Conservation (phyloP, 2,113 vertebrate species). For the Apteryx owenii region DNA sequence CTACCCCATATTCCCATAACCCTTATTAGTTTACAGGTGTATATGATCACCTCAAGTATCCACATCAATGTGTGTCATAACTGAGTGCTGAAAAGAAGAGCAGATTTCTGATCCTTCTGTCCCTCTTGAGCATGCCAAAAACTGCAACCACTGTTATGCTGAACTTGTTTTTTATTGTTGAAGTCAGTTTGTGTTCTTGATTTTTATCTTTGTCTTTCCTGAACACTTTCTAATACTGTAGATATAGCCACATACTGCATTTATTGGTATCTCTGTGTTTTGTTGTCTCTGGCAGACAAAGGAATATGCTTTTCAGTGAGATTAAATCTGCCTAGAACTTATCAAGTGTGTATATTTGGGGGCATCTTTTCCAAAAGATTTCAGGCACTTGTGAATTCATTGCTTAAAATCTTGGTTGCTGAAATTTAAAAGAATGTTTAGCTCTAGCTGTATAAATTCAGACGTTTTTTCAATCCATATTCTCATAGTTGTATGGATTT, state of each 20-base stretch:
- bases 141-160: not conserved
- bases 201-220: not conserved
- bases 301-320: not conserved
- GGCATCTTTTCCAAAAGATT: fast-evolving
- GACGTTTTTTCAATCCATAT: not conserved
- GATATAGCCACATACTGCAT: not conserved
- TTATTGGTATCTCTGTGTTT: not conserved
- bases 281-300: not conserved
- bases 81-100: not conserved
- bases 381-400: not conserved
- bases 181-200: not conserved
- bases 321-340: not conserved
- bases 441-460: not conserved
- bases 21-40: not conserved
- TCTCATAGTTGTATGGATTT: not conserved
- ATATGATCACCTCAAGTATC: not conserved
- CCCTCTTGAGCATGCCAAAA: not conserved
- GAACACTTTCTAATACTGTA: not conserved
- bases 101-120: not conserved
- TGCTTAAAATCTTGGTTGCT: not conserved
- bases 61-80: not conserved
- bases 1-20: not conserved
- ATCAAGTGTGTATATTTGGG: not conserved
- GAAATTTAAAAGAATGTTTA: not conserved
- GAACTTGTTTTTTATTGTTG: not conserved